Conservation (phyloP, 1,140 invertebrate species). For the Euwallacea fornicatus region DNA sequence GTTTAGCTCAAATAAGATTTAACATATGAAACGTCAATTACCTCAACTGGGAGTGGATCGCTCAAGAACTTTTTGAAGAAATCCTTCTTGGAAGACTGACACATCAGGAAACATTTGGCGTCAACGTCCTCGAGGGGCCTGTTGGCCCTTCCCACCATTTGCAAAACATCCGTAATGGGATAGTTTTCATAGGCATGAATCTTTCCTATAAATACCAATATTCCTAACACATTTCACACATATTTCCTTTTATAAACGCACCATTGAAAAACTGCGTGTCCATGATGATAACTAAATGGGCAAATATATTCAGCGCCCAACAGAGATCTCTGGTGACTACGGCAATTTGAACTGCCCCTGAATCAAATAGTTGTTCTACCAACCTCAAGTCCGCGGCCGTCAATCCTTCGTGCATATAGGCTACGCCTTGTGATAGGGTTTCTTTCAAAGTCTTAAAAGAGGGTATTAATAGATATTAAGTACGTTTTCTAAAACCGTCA, state of each 20-base stretch:
- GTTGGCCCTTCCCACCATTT: slow-evolving; percentile 95
- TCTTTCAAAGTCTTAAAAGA: slow-evolving; percentile 73
- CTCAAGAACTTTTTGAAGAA: slow-evolving; percentile 99
- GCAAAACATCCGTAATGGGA: slow-evolving; percentile 94
- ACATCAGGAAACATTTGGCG: slow-evolving; percentile 95
- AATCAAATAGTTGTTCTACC: slow-evolving; percentile 91
- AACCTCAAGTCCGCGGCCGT: slow-evolving; percentile 79
- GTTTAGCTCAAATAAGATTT: background rate
- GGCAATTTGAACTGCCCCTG: slow-evolving; percentile 91
- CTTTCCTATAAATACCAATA: slow-evolving; percentile 61
- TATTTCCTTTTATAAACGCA: background rate
- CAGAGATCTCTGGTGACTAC: slow-evolving; percentile 89
- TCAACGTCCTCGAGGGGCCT: slow-evolving; percentile 89
- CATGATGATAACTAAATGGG: slow-evolving; percentile 95
- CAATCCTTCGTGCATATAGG: slow-evolving; percentile 95
- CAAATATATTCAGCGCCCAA: slow-evolving; percentile 86
- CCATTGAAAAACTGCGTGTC: slow-evolving; percentile 97
- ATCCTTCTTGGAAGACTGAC: slow-evolving; percentile 96
- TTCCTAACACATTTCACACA: background rate
- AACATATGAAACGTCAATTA: slow-evolving; percentile 57
- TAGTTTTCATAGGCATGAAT: slow-evolving; percentile 95
- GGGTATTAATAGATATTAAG: background rate
- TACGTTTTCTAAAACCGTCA: no score
- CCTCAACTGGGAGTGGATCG: slow-evolving; percentile 96
- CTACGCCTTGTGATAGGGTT: slow-evolving; percentile 90